These are phyloP conservation scores for Sitobion miscanthi DNA, from an alignment of 1,140 invertebrate species.

Conservation along the genomic window DNA sequence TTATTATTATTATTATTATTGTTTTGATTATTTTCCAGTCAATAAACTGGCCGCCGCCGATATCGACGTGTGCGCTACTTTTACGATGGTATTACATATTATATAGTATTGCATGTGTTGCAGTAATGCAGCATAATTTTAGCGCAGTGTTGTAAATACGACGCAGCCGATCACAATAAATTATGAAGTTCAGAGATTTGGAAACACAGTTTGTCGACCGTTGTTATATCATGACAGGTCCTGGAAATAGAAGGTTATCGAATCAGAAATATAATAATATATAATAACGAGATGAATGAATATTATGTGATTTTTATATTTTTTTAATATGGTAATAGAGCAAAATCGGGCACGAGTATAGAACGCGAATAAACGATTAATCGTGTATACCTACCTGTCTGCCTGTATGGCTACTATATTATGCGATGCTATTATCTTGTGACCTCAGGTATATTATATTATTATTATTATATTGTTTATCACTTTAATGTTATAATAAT, in stretches of 20 bases:
- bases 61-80: background rate
- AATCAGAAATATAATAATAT: background rate
- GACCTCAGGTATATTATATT: background rate
- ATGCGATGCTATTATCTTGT: background rate
- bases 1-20: constrained; percentile 23
- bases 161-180: background rate
- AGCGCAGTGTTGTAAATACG: background rate
- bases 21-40: background rate
- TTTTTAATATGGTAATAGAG: background rate
- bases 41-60: background rate
- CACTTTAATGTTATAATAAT: too few species aligned
- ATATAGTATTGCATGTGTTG: background rate
- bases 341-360: background rate
- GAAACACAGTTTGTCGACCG: background rate
- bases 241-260: background rate
- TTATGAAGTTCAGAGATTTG: background rate
- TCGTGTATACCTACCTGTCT: background rate
- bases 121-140: background rate
- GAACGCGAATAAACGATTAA: background rate
- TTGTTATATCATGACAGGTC: background rate
- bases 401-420: background rate
- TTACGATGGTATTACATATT: background rate
- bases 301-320: background rate
- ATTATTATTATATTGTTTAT: background rate
- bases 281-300: background rate